Evolutionary conservation across 2,888 invertebrate genomes (phyloP).

Genomic region (Nemurella pictetii): DNA sequence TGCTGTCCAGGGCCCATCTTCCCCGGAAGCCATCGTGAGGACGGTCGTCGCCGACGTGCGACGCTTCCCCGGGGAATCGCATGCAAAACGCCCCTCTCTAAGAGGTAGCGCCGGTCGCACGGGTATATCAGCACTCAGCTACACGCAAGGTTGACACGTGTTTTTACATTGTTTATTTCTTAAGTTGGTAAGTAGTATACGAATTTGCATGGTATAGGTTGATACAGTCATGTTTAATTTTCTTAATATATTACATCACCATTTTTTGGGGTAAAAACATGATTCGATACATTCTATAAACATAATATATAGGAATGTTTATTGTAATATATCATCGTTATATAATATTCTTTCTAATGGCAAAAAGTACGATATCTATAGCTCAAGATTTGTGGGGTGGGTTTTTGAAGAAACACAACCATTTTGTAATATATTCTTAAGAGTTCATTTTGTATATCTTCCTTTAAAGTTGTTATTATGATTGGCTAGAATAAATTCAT

Average conservation of each 20-base stretch:
- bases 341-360: constrained; percentile 20
- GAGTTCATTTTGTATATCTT: constrained; percentile 8
- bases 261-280: constrained; percentile 27
- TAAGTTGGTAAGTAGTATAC: constrained; percentile 10
- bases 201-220: constrained; percentile 12
- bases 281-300: background rate
- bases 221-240: constrained; percentile 14
- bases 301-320: constrained; percentile 1
- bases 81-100: background rate
- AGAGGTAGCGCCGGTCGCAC: background rate
- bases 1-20: background rate
- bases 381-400: constrained; percentile 11
- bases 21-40: background rate
- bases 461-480: background rate
- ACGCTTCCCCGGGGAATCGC: background rate
- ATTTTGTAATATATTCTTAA: constrained; percentile 13
- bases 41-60: background rate
- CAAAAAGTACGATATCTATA: constrained; percentile 18
- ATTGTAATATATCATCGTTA: constrained; percentile 6
- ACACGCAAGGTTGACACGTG: background rate
- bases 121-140: background rate
- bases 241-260: constrained; percentile 19
- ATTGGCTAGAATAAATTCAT: constrained; percentile 29
- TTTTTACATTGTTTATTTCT: constrained; percentile 12
- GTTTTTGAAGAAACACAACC: constrained; percentile 28